phyloP scores from a whole-genome alignment of 2,113 vertebrate species.

The cattle (Bos taurus) region ARS-UCD2.0 NC_082638.1:6720001-6720500 shows the following conservation, averaged over 20 bases:
- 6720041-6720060: not conserved
- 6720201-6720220: not conserved
- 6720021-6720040: not conserved
- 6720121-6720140: not conserved
- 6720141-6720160: no score
- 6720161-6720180: not conserved
- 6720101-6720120: fast-evolving
- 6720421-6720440: fast-evolving
- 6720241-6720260: not conserved
- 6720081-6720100: fast-evolving
- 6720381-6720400: no score
- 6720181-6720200: not conserved
- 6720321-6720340: not conserved
- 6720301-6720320: not conserved
- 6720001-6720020: not conserved
- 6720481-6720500: no score
- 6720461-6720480: fast-evolving
- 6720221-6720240: not conserved
- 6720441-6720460: fast-evolving
- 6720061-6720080: not conserved
- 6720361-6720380: not conserved
- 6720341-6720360: not conserved
- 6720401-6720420: not conserved
- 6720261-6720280: not conserved
- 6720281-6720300: not conserved